phyloP scores from a whole-genome alignment of 2,113 vertebrate species.

The Bucco capensis region DNA sequence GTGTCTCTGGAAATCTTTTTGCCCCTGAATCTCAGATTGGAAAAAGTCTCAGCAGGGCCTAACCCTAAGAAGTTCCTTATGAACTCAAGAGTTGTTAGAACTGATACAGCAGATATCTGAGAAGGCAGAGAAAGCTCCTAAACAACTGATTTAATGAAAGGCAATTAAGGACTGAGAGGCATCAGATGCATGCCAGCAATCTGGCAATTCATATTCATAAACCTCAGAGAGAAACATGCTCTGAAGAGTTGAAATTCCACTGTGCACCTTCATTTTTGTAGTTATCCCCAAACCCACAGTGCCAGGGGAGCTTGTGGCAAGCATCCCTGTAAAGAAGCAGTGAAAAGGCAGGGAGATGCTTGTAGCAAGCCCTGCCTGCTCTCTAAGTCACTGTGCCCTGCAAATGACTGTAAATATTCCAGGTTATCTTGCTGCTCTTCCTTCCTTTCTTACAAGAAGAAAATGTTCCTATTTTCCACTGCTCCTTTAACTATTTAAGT shows the following conservation, averaged over 20 bases:
- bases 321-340: background rate
- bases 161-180: background rate
- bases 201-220: background rate
- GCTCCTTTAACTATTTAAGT: background rate
- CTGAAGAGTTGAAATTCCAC: background rate
- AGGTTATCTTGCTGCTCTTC: background rate
- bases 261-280: background rate
- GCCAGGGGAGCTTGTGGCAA: background rate
- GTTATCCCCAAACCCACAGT: background rate
- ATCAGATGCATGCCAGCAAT: background rate
- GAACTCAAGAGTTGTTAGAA: background rate
- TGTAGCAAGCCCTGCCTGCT: background rate
- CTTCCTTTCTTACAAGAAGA: background rate
- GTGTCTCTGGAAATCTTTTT: background rate
- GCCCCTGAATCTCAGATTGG: background rate
- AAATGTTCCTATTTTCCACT: background rate
- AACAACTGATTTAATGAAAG: background rate
- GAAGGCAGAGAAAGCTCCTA: background rate
- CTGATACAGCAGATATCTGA: background rate
- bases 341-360: background rate
- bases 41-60: background rate
- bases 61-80: background rate
- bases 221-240: background rate
- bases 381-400: background rate
- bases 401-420: background rate